Percentiles rank a stretch among this genome's conserved stretches.
phyloP scores from a whole-genome alignment of 2,113 vertebrate species.

The Channa maculata region DNA sequence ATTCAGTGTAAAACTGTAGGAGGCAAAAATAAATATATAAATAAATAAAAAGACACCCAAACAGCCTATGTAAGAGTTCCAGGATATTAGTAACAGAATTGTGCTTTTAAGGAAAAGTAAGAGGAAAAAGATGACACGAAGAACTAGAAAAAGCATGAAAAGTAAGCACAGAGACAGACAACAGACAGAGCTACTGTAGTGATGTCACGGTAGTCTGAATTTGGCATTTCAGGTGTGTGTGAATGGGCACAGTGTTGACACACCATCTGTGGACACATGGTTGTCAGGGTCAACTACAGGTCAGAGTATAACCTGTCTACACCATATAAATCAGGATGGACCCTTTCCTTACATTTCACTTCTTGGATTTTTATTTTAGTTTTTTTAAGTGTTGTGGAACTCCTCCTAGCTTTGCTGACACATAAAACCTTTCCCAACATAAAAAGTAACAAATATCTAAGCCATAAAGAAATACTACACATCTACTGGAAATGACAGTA shows the following conservation, averaged over 20 bases:
- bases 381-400: neutral
- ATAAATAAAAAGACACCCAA: constrained; percentile 2
- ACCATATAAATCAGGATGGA: neutral
- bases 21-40: neutral
- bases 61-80: constrained; percentile 22
- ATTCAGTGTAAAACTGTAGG: constrained; percentile 27
- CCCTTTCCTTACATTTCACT: neutral
- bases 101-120: constrained; percentile 39
- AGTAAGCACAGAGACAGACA: constrained; percentile 51
- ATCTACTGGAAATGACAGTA: neutral
- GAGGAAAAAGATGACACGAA: constrained; percentile 36
- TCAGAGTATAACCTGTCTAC: constrained; percentile 40
- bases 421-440: too few species aligned
- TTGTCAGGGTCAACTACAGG: constrained; percentile 67
- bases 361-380: neutral
- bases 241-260: constrained; percentile 73
- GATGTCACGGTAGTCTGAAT: constrained; percentile 65
- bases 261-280: constrained; percentile 60
- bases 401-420: too few species aligned
- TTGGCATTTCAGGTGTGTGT: constrained; percentile 72
- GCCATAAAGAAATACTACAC: neutral
- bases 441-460: neutral
- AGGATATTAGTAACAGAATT: neutral
- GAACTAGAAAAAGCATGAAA: constrained; percentile 55
- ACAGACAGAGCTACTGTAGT: constrained; percentile 50